phyloP scores from a whole-genome alignment of 2,888 invertebrate genomes.

The Poecilobothrus nobilitatus region DNA sequence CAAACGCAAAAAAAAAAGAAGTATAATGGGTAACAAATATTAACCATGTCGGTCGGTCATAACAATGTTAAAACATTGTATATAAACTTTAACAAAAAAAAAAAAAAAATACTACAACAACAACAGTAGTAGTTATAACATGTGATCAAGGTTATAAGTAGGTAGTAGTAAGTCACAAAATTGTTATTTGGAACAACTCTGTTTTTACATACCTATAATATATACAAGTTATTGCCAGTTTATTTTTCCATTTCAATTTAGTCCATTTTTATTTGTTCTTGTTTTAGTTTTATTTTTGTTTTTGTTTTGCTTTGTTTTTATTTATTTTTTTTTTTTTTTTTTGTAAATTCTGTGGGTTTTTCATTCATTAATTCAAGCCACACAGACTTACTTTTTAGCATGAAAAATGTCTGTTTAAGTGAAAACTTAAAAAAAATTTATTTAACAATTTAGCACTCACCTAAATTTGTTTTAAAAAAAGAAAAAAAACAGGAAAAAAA shows the following conservation, averaged over 20 bases:
- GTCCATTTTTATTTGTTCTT: too few species aligned
- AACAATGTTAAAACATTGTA: too few species aligned
- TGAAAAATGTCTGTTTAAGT: neutral
- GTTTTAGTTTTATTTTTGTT: too few species aligned
- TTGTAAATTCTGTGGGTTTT: neutral
- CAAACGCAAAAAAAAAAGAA: too few species aligned
- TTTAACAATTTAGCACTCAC: constrained; percentile 1
- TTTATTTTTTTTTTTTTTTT: too few species aligned
- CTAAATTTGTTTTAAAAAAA: neutral
- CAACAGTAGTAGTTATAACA: too few species aligned
- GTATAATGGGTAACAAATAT: too few species aligned
- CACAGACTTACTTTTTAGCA: neutral
- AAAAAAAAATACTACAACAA: neutral
- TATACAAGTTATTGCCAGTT: neutral
- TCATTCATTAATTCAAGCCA: neutral
- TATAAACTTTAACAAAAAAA: neutral
- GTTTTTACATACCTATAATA: too few species aligned
- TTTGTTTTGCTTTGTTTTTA: too few species aligned
- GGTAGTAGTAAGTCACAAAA: neutral
- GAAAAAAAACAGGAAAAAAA: neutral
- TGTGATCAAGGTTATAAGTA: neutral
- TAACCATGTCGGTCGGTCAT: too few species aligned
- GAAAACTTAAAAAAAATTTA: neutral
- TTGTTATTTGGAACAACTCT: neutral
- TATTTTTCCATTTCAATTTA: too few species aligned